Conservation (phyloP, 2,113 vertebrate species). For the Vidua macroura region DNA sequence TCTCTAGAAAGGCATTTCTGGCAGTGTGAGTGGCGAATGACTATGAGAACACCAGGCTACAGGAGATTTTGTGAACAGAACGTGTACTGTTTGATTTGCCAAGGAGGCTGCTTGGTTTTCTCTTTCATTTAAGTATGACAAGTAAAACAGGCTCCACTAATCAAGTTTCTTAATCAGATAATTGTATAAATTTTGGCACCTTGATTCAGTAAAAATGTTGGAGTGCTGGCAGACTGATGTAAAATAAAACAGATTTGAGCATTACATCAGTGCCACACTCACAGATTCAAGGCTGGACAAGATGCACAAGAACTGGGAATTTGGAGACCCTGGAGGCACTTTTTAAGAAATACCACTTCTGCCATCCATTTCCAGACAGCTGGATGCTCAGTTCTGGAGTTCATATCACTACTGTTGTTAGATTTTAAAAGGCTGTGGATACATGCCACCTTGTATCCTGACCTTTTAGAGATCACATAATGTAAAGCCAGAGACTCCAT, state of each 20-base stretch:
- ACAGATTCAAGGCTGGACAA: neutral
- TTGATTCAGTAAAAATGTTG: neutral
- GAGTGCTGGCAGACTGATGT: neutral
- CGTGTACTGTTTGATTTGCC: neutral
- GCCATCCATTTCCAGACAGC: neutral
- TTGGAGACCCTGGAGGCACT: neutral
- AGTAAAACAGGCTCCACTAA: neutral
- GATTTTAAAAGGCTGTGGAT: neutral
- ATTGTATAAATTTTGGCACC: neutral
- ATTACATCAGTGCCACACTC: neutral
- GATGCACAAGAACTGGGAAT: neutral
- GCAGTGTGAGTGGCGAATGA: neutral
- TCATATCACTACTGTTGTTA: neutral
- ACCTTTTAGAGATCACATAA: neutral
- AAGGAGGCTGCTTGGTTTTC: neutral
- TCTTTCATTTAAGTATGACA: neutral
- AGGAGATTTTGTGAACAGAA: neutral
- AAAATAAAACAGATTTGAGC: neutral
- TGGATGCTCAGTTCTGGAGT: neutral
- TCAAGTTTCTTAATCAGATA: neutral
- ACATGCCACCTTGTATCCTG: neutral
- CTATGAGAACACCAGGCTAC: neutral
- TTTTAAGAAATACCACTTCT: neutral
- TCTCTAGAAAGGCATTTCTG: neutral
- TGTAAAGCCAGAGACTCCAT: neutral